phyloP scores from a whole-genome alignment of 2,113 vertebrate species.

The Cercocebus atys region DNA sequence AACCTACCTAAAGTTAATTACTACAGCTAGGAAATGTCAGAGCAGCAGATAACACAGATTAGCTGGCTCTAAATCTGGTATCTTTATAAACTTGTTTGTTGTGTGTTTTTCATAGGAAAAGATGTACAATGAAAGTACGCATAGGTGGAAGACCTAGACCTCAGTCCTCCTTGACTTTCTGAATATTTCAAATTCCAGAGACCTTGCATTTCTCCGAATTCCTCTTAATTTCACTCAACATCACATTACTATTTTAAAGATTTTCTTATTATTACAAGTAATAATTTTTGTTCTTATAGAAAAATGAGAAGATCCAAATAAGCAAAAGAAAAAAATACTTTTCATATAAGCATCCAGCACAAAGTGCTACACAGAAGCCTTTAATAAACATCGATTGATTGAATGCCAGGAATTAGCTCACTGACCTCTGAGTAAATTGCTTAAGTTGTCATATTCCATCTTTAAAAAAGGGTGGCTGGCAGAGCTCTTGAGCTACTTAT shows the following conservation, averaged over 20 bases:
- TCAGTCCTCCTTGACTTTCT: background rate
- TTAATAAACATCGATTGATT: slow-evolving; percentile 76
- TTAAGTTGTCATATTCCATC: slow-evolving; percentile 71
- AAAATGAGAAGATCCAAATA: slow-evolving; percentile 23
- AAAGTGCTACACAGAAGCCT: slow-evolving; percentile 37
- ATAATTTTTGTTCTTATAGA: background rate
- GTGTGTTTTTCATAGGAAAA: background rate
- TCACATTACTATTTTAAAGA: slow-evolving; percentile 7
- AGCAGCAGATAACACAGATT: background rate
- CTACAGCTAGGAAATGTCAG: background rate
- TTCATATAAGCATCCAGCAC: slow-evolving; percentile 17
- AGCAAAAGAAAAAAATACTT: slow-evolving; percentile 40
- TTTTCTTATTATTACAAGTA: background rate
- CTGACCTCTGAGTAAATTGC: slow-evolving; percentile 72
- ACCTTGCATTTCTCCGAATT: background rate
- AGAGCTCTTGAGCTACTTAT: slow-evolving; percentile 44
- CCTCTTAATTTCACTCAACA: background rate
- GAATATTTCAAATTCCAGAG: background rate
- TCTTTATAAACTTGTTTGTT: background rate
- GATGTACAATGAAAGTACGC: background rate
- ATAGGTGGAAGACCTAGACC: background rate
- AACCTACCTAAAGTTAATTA: background rate
- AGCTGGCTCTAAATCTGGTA: background rate
- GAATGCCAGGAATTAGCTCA: slow-evolving; percentile 74
- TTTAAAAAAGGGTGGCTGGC: slow-evolving; percentile 40